Evolutionary conservation across 2,113 vertebrate species (phyloP).

Genomic region (Loxodonta africana): DNA sequence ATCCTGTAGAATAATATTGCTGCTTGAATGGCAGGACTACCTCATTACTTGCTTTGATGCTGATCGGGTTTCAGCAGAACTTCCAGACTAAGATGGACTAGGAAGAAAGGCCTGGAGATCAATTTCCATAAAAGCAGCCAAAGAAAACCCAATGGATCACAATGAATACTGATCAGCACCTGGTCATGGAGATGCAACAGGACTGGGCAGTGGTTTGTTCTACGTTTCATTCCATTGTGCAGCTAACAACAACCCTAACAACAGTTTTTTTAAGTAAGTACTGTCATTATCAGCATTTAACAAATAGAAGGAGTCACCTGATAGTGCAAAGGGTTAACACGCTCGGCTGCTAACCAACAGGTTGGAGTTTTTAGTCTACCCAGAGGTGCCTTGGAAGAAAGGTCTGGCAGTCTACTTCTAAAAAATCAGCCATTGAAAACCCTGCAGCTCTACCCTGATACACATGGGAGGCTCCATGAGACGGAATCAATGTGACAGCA

Average conservation of each 20-base stretch:
- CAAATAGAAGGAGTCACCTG: not conserved
- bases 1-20: fast-evolving
- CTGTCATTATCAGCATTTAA: not conserved
- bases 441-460: not conserved
- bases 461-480: not conserved
- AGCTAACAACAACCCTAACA: not conserved
- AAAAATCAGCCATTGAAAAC: not conserved
- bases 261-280: not conserved
- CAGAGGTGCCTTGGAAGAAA: not conserved
- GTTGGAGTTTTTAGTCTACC: not conserved
- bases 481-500: not conserved
- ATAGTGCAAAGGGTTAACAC: not conserved
- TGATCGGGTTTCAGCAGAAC: not conserved
- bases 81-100: not conserved
- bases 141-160: not conserved
- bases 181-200: not conserved
- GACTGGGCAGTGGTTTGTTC: not conserved
- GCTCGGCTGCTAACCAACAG: not conserved
- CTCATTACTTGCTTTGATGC: not conserved
- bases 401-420: not conserved
- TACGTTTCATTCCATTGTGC: not conserved
- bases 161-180: not conserved
- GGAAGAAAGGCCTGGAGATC: not conserved
- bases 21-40: not conserved
- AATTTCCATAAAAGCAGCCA: not conserved